Evolutionary conservation across 1,140 invertebrate genomes (phyloP), one percentile per base, ranked within the genome.

Genomic region (Hylyphantes graminicola): DNA sequence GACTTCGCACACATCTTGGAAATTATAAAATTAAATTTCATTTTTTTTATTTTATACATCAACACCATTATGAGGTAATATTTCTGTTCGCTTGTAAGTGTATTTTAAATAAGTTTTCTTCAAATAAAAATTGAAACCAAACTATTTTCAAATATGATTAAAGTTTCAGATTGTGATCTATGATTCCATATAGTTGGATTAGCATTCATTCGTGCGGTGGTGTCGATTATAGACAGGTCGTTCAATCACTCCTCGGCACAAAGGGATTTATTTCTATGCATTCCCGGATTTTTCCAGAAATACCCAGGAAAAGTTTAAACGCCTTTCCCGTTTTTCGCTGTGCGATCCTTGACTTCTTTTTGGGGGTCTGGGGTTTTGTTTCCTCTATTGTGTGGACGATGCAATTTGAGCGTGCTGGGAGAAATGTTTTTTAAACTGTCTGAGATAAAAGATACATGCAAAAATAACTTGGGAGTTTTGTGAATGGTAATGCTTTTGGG

Each of bases 191-290:
- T 35, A 35, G 35, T 35, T 35, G 35, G 35, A 35, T 35, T 35
- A 35, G 5, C 35, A 35, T 35, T 35, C 35, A 35, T 51, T 70
- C 21, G 72, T 55, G 77, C 48, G 53, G 54, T 61, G 67, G 65
- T 80, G 64, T 54, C 64, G 64, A 80, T 80, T 80, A 80, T 80
- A 21, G 64, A 59, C 54, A 35, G 53, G 15, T 6, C 77, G 65
- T 64, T 80, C 77, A 70, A 80, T 80, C 77, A 80, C 77, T 70
- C 65, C 63, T n/a, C 13, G 53, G 64, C 65, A 70, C 77, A 80
- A 70, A 76, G 35, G 54, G 77, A 70, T 80, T 70, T 80, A 80
- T 80, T 70, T 57, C 53, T 48, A 54, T 55, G 76, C 76, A 78
- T 65, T 78, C 76, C 64, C 10, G 64, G 35, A 67, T 65, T 67